Conservation (phyloP, 2,113 vertebrate genomes). For the Copsychus sechellarum region DNA sequence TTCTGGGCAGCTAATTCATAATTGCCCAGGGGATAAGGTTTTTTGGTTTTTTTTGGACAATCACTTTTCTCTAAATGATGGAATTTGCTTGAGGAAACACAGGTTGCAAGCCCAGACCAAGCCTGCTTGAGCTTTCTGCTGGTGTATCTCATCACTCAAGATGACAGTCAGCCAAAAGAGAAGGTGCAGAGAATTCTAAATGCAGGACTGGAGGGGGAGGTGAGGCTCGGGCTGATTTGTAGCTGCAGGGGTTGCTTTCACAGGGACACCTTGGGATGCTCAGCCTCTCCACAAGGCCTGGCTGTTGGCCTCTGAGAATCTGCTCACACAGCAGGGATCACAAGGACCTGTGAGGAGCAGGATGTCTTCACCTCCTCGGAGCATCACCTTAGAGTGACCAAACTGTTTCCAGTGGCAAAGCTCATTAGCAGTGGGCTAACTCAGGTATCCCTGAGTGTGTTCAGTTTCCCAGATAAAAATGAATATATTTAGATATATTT, state of each 20-base stretch:
- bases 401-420: neutral
- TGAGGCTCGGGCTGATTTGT: accelerated
- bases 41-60: neutral
- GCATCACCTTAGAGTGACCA: neutral
- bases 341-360: neutral
- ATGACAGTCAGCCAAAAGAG: neutral
- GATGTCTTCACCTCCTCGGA: neutral
- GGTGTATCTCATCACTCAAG: neutral
- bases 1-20: neutral
- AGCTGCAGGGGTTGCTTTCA: neutral
- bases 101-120: neutral
- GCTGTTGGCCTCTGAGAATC: neutral
- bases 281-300: neutral
- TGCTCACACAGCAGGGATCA: neutral
- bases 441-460: neutral
- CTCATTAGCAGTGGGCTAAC: neutral
- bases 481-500: neutral
- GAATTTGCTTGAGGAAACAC: neutral
- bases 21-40: neutral
- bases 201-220: neutral
- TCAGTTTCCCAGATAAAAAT: neutral
- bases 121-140: neutral
- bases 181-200: neutral
- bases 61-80: neutral
- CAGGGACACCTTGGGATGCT: neutral